Base-by-base conservation (phyloP, 2,888 invertebrate genomes). In the Hyles lineata region DNA sequence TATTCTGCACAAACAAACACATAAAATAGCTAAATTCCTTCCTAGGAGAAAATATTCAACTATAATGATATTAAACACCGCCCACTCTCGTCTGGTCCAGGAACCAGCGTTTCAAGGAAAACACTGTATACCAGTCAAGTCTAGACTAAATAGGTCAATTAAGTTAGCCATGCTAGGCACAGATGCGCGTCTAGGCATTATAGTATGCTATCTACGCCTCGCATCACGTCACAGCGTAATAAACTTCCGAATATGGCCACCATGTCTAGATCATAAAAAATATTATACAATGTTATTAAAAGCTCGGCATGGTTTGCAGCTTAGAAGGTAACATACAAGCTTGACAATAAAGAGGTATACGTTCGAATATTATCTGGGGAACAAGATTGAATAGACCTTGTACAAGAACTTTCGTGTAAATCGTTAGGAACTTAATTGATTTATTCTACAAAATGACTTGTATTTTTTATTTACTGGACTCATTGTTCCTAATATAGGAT, bases 121-220 rank as follows among this genome's bases (percentile, higher is more conserved):
- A 11, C 29, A 6, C 5, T 25, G 43, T 23, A 23, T 43, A 23
- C 23, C 21, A 23, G 67, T 17, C 17, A 21, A 50, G 50, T 67
- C 67, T 67, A 50, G 23, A 67, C 67, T 17, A 50, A 67, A 67
- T 67, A 67, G 67, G 67, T 67, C 67, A 67, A 60, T 67, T 50
- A 50, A 67, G 23, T 50, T 23, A 50, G 17, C 15, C 43, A 67
- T 50, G 67, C 11, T 43, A 67, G 23, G 67, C 67, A 50, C 67
- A 67, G 17, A 50, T 67, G 23, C 23, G 67, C 17, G 67, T 17
- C 67, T 67, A 67, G 67, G 67, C 67, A 50, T 15, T 23, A 43
- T 67, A 43, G 23, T 25, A 7, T 17, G 50, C 50, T 67, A 67
- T 67, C 67, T 43, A 23, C 1, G 67, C 23, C 67, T 43, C 50